These are phyloP conservation scores for Plecturocebus donacophilus DNA, from an alignment of 2,113 vertebrate genomes.

Conservation along the genomic window DNA sequence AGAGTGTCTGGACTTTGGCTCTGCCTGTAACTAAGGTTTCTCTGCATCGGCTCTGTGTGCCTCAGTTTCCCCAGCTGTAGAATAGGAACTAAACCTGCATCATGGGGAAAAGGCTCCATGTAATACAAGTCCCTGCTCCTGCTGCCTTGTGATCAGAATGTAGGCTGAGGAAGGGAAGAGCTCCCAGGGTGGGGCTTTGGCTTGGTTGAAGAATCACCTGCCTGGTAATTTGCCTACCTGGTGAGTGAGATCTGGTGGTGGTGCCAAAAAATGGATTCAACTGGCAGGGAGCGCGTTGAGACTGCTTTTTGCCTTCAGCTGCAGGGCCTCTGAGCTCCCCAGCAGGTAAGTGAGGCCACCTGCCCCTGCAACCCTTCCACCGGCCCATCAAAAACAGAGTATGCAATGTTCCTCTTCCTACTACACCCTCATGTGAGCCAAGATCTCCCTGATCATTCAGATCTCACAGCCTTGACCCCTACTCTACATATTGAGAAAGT, in stretches of 20 bases:
- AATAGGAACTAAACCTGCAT: not conserved
- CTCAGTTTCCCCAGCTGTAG: not conserved
- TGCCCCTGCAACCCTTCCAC: rapidly evolving
- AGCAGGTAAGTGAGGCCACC: too few species aligned
- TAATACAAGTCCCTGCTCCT: not conserved
- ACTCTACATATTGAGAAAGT: too few species aligned
- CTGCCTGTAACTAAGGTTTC: not conserved
- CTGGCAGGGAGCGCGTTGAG: too few species aligned
- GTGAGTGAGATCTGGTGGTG: not conserved
- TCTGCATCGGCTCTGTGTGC: not conserved
- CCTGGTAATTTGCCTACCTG: not conserved
- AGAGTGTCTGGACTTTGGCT: not conserved
- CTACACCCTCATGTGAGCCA: rapidly evolving
- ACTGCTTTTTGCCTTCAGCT: too few species aligned
- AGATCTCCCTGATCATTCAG: too few species aligned
- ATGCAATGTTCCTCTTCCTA: rapidly evolving
- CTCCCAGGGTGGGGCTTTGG: not conserved
- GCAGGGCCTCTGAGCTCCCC: not conserved
- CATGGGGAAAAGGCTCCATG: too few species aligned
- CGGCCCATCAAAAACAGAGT: rapidly evolving
- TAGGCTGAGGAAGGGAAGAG: not conserved
- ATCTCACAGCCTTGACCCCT: not conserved
- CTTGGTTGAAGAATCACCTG: rapidly evolving
- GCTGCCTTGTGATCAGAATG: rapidly evolving
- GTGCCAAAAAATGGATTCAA: not conserved